Percentiles rank a stretch among this genome's conserved stretches.
These are phyloP conservation scores for Steatocranus sp. DNA, from an alignment of 2,797 vertebrate species.

Conservation along the genomic window DNA sequence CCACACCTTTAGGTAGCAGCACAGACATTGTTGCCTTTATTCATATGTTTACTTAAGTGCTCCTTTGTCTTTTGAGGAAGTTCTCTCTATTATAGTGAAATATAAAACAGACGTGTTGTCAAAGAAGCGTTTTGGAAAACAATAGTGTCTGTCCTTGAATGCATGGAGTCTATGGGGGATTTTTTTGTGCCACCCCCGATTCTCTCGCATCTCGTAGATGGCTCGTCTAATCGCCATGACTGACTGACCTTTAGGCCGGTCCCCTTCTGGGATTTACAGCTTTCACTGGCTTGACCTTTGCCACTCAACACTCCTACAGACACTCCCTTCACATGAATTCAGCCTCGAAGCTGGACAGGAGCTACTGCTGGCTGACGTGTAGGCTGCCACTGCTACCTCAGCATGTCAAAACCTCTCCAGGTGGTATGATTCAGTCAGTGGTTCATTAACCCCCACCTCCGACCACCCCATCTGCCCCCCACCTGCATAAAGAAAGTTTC, in stretches of 20 bases:
- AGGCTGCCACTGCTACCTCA: conserved; percentile 57
- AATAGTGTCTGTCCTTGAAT: conserved; percentile 57
- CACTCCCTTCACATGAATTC: conserved; percentile 62
- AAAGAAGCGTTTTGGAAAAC: conserved; percentile 59
- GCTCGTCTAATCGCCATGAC: conserved; percentile 69
- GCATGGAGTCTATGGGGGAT: conserved; percentile 27
- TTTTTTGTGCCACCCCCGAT: conserved; percentile 55
- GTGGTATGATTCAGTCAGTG: conserved; percentile 66
- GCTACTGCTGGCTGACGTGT: conserved; percentile 27
- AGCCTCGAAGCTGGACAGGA: conserved; percentile 27
- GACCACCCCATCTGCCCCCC: conserved; percentile 38
- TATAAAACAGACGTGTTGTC: conserved; percentile 50
- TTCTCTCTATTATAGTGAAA: conserved; percentile 48
- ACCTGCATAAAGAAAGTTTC: conserved; percentile 60
- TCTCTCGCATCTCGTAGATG: conserved; percentile 61
- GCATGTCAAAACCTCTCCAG: conserved; percentile 72
- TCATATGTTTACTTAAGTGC: conserved; percentile 45
- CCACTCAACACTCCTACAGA: conserved; percentile 64
- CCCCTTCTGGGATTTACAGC: conserved; percentile 74
- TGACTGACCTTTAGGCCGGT: conserved; percentile 69
- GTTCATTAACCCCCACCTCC: conserved; percentile 66
- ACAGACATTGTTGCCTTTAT: conserved; percentile 8
- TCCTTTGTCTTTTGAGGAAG: conserved; percentile 47
- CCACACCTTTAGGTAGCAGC: conserved; percentile 1
- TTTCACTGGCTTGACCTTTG: conserved; percentile 73